phyloP scores from a whole-genome alignment of 2,113 vertebrate species.

The Catharus fuscescens region DNA sequence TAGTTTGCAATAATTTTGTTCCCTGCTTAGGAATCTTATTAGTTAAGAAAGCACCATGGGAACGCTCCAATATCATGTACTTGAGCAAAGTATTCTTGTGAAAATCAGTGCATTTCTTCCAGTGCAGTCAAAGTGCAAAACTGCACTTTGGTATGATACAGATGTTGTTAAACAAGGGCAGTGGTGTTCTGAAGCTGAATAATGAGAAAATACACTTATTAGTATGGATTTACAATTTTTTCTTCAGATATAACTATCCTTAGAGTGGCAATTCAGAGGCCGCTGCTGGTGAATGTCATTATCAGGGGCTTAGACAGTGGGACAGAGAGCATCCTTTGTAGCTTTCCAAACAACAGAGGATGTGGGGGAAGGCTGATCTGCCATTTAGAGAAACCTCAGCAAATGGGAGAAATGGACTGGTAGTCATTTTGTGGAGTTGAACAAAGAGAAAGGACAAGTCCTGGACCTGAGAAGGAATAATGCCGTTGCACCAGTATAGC shows the following conservation, averaged over 20 bases:
- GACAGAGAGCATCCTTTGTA: background rate
- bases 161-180: background rate
- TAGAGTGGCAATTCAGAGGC: background rate
- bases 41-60: rapidly evolving
- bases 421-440: background rate
- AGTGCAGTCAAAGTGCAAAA: background rate
- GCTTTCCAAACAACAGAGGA: background rate
- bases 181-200: background rate
- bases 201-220: background rate
- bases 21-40: background rate
- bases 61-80: background rate
- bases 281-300: rapidly evolving
- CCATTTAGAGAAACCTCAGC: background rate
- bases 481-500: rapidly evolving
- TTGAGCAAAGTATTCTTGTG: background rate
- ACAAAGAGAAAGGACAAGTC: background rate
- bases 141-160: background rate
- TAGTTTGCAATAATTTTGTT: background rate
- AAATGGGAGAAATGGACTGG: background rate
- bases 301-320: background rate
- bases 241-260: background rate
- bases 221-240: background rate
- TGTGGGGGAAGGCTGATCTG: background rate
- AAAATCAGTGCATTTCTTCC: background rate
- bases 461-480: rapidly evolving